Conservation (phyloP, 2,888 invertebrate genomes). For the Agonum fuliginosum region DNA sequence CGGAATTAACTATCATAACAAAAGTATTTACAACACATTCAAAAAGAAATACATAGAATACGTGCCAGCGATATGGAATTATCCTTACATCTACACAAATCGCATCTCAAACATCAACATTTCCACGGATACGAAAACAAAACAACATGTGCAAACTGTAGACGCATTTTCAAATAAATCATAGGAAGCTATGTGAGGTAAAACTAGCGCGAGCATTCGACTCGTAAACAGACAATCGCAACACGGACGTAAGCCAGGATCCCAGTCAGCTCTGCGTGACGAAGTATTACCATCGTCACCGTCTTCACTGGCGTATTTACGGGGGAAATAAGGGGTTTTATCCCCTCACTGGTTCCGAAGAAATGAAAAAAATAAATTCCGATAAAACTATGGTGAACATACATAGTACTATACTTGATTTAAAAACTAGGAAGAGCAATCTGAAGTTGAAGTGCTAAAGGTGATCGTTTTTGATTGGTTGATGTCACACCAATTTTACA, state of each 20-base stretch:
- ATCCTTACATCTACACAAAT: constrained; percentile 5
- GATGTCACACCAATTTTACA: no score
- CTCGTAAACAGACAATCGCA: constrained; percentile 8
- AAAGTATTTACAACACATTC: no score
- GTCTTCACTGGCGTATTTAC: no score
- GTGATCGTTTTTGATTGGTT: no score
- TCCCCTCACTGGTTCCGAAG: no score
- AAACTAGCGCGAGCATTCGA: not conserved
- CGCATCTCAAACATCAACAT: constrained; percentile 1
- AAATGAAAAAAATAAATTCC: no score
- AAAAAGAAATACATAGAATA: not conserved
- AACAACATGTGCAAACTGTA: constrained; percentile 26
- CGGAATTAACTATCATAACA: no score
- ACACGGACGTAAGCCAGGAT: not conserved
- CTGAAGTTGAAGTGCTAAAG: no score
- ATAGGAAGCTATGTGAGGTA: not conserved
- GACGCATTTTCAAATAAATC: constrained; percentile 22
- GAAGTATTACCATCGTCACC: not conserved
- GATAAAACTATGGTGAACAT: no score
- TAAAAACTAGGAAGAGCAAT: no score
- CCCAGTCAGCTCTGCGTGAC: constrained; percentile 7
- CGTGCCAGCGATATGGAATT: not conserved
- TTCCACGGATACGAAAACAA: not conserved
- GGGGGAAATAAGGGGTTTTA: no score
- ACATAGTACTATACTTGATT: no score